A percentile compares a stretch with the other conserved stretches of the same genome.
phyloP scores from a whole-genome alignment of 2,888 invertebrate genomes.

The Neria commutata region DNA sequence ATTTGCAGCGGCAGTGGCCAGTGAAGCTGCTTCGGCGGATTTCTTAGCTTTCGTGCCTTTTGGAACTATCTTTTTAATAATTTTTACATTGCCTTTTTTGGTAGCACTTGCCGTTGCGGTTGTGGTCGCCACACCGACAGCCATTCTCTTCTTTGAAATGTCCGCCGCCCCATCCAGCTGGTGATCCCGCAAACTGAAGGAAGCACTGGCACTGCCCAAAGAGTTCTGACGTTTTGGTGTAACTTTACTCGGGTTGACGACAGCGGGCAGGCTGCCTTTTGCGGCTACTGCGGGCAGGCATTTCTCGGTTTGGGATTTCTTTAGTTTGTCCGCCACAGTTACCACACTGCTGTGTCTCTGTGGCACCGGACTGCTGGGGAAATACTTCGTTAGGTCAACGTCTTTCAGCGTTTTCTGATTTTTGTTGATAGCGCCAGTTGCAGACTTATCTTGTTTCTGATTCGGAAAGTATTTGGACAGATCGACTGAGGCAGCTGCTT shows the following conservation, averaged over 20 bases:
- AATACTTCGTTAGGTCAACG: slow-evolving; percentile 60
- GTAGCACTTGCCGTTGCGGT: slow-evolving; percentile 39
- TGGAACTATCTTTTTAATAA: slow-evolving; percentile 53
- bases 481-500: slow-evolving; percentile 49
- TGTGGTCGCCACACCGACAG: slow-evolving; percentile 29
- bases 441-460: slow-evolving; percentile 52
- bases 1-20: not conserved
- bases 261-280: not conserved
- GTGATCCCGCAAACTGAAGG: slow-evolving; percentile 57
- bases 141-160: slow-evolving; percentile 44
- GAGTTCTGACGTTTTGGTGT: slow-evolving; percentile 42
- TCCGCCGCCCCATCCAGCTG: slow-evolving; percentile 60
- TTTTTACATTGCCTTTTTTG: slow-evolving; percentile 50
- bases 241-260: slow-evolving; percentile 29
- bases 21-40: slow-evolving; percentile 28
- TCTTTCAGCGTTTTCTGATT: slow-evolving; percentile 61
- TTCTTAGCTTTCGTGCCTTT: slow-evolving; percentile 53
- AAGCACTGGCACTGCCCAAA: slow-evolving; percentile 30
- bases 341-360: slow-evolving; percentile 50
- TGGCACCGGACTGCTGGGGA: slow-evolving; percentile 56
- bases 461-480: slow-evolving; percentile 61
- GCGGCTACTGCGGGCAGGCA: slow-evolving; percentile 22
- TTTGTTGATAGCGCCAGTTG: slow-evolving; percentile 49
- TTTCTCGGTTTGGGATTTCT: slow-evolving; percentile 51
- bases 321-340: slow-evolving; percentile 52